Base-by-base conservation (phyloP, 1,140 invertebrate genomes). In the Argopecten irradians region DNA sequence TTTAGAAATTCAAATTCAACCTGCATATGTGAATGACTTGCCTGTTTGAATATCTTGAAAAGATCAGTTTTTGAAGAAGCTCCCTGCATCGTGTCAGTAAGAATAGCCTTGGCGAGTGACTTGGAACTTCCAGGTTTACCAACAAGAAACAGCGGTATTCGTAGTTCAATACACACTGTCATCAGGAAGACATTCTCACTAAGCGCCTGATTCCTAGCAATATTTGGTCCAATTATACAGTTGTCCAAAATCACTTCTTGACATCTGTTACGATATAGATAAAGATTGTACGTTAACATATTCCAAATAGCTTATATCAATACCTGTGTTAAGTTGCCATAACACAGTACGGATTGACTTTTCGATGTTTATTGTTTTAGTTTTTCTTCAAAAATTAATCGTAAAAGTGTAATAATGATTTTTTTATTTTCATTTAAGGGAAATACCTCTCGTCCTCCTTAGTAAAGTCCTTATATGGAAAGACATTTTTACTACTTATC, bases 111-210 rank as follows among this genome's bases (percentile, higher is more conserved):
- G 19, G 94, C 93, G 46, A 95, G 91, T 16, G 94, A 95, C 88
- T 95, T 95, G 19, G 93, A 94, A 85, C 94, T 94, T 16, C 94
- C 94, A 71, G 94, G 94, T 90, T 95, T 95, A 16, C 94, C 94
- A 14, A 95, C 93, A 34, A 95, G 89, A 87, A 95, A 95, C 34
- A 95, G 90, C 9, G 94, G 94, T 28, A 95, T 94, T 19, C 93
- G 82, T 13, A 93, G 86, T 82, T 94, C 93, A 55, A 94, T 94
- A 84, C 94, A 94, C 16, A 94, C 89, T 32, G 94, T 90, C 94
- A 95, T 95, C 92, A 95, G 92, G 86, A 95, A 95, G 35, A 95
- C 89, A 83, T 95, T 95, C 85, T 95, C 94, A 83, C 93, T 93
- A 41, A 95, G 88, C 7, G 94, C 94, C 84, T 92, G 91, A 86